These are phyloP conservation scores for Agriopis leucophaearia DNA, from an alignment of 2,888 invertebrate species.

Conservation along the genomic window DNA sequence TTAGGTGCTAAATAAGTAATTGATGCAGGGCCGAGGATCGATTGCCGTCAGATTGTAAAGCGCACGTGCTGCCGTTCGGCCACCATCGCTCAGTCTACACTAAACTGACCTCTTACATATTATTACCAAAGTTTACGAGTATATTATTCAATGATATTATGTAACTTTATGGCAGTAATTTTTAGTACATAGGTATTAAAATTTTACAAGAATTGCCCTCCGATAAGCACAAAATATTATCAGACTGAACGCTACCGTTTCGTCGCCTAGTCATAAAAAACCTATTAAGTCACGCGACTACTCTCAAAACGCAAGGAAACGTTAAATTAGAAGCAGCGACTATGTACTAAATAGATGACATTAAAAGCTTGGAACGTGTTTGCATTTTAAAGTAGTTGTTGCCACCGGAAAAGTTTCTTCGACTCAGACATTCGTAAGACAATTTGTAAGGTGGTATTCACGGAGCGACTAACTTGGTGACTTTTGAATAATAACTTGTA, in stretches of 20 bases:
- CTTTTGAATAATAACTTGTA: constrained; percentile 1
- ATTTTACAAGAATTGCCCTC: constrained; percentile 7
- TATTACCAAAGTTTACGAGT: neutral
- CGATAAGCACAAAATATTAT: constrained; percentile 13
- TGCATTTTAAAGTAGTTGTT: constrained; percentile 30
- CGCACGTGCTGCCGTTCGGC: too few species aligned
- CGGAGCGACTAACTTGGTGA: constrained; percentile 1
- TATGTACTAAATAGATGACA: constrained; percentile 41
- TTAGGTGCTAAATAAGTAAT: too few species aligned
- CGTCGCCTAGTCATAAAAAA: constrained; percentile 20
- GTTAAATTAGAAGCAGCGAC: constrained; percentile 34
- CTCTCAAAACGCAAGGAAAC: constrained; percentile 28
- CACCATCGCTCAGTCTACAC: too few species aligned
- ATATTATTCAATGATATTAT: neutral
- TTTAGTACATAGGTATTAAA: neutral
- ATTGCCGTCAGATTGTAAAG: too few species aligned
- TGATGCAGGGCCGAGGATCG: too few species aligned
- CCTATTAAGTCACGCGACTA: constrained; percentile 42
- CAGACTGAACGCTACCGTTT: constrained; percentile 16
- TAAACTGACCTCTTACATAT: too few species aligned
- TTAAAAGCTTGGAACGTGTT: constrained; percentile 36
- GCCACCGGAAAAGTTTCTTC: constrained; percentile 19
- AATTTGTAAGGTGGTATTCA: constrained; percentile 5
- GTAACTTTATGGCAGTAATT: neutral
- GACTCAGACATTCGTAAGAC: constrained; percentile 12